Percentiles rank a stretch among this genome's conserved stretches.
phyloP scores from a whole-genome alignment of 2,113 vertebrate species.

The Oostethus manadensis region DNA sequence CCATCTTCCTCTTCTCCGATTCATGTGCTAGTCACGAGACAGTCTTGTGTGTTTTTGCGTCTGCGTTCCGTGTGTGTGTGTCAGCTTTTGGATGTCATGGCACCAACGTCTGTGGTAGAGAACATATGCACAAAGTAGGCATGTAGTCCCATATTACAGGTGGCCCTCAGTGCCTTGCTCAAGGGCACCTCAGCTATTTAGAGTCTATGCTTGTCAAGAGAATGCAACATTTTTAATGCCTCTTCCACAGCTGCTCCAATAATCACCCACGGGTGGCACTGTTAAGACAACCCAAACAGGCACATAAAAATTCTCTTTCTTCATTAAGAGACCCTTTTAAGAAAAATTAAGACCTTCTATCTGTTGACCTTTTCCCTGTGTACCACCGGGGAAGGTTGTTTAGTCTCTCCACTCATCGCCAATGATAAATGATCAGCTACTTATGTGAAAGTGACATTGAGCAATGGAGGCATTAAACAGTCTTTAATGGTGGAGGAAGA shows the following conservation, averaged over 20 bases:
- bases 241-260: neutral
- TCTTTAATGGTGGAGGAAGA: conserved; percentile 53
- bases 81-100: neutral
- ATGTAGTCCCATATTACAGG: too few relatives aligned
- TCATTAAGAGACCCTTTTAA: conserved; percentile 9
- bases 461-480: conserved; percentile 67
- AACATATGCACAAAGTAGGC: too few relatives aligned
- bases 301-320: conserved; percentile 1
- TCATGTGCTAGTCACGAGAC: conserved; percentile 7
- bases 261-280: neutral
- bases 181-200: neutral
- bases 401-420: conserved; percentile 45
- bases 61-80: neutral
- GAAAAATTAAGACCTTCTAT: conserved; percentile 29
- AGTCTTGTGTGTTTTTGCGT: neutral
- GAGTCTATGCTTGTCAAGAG: neutral
- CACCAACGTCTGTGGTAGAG: too few relatives aligned
- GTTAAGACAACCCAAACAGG: conserved; percentile 3
- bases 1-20: conserved; percentile 65
- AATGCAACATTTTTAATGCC: neutral
- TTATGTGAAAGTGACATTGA: conserved; percentile 62
- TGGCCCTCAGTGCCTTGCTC: neutral
- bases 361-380: conserved; percentile 37
- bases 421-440: conserved; percentile 60
- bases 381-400: conserved; percentile 11